Conservation (phyloP, 2,888 invertebrate genomes). For the Eudasyphora cyanicolor region DNA sequence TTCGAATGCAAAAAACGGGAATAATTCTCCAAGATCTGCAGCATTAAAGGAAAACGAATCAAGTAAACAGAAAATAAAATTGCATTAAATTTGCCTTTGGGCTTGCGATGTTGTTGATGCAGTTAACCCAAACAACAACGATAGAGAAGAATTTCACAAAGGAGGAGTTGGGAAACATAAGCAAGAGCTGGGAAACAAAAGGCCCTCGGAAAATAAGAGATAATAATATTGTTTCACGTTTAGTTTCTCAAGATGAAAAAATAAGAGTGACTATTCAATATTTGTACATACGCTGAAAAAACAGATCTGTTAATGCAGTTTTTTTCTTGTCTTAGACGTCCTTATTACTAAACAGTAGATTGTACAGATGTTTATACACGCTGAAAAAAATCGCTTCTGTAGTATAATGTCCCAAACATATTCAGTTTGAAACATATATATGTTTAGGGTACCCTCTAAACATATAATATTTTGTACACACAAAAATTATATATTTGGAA, state of each 20-base stretch:
- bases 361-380: too few species aligned
- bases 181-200: neutral
- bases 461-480: too few species aligned
- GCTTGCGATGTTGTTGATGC: neutral
- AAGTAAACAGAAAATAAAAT: conserved; percentile 33
- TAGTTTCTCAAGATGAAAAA: neutral
- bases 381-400: too few species aligned
- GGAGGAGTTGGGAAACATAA: neutral
- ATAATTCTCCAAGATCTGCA: conserved; percentile 15
- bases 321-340: too few species aligned
- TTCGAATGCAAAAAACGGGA: conserved; percentile 29
- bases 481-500: too few species aligned
- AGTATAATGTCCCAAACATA: too few species aligned
- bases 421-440: too few species aligned
- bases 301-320: too few species aligned
- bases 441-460: too few species aligned
- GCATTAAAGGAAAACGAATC: conserved; percentile 15
- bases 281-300: too few species aligned
- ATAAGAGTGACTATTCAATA: neutral
- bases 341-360: too few species aligned
- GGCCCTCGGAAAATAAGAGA: neutral
- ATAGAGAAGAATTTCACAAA: neutral
- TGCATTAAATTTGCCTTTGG: conserved; percentile 21
- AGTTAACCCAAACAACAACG: conserved; percentile 7
- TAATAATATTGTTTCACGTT: too few species aligned